phyloP scores from a whole-genome alignment of 2,888 invertebrate species.

The Epinotia demarniana region DNA sequence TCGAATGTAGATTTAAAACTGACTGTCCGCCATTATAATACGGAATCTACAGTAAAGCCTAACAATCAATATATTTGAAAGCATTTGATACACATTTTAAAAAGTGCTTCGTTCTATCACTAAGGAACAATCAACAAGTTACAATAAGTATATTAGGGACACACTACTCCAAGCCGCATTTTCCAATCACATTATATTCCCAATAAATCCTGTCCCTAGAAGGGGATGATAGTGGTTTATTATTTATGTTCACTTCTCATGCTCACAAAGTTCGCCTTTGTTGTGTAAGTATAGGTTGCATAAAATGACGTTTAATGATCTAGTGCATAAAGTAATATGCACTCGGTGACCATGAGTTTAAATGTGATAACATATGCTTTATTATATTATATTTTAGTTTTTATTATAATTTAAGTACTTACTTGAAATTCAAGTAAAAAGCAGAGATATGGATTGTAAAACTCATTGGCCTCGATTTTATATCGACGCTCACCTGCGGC shows the following conservation, averaged over 20 bases:
- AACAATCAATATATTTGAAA: slow-evolving; percentile 33
- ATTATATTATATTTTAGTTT: no score
- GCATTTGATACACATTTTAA: slow-evolving; percentile 26
- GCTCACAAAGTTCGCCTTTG: no score
- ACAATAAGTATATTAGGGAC: slow-evolving; percentile 4
- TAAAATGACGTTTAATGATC: no score
- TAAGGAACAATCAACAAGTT: slow-evolving; percentile 34
- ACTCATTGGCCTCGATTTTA: no score
- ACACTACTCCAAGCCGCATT: slow-evolving; percentile 8
- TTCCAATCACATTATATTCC: slow-evolving; percentile 3
- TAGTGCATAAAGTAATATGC: no score
- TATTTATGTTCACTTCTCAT: background rate
- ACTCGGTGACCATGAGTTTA: no score
- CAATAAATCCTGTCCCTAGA: background rate
- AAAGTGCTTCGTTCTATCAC: slow-evolving; percentile 16
- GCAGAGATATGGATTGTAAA: no score
- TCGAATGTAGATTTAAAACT: background rate
- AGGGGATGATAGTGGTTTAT: background rate
- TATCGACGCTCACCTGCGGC: no score
- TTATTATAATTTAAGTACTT: no score
- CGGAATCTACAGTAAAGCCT: slow-evolving; percentile 31
- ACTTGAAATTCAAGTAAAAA: no score
- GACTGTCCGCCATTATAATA: slow-evolving; percentile 2
- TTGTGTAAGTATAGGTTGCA: no score
- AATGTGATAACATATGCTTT: no score